Evolutionary conservation across 2,113 vertebrate genomes (phyloP).

Genomic region (Pituophis catenifer): DNA sequence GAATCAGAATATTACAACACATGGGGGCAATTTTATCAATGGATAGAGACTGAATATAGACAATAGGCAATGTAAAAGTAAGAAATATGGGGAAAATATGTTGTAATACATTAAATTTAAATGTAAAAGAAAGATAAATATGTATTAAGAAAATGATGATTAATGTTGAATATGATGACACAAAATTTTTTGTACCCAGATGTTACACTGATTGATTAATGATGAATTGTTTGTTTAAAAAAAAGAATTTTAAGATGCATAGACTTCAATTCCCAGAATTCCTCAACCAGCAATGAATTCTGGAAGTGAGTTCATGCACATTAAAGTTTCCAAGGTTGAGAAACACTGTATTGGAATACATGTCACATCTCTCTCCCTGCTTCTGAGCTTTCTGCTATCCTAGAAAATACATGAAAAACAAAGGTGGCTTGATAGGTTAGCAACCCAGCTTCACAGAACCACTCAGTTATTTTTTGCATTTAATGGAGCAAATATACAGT

Average conservation of each 20-base stretch:
- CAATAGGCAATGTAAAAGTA: too few species aligned
- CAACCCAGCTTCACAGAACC: not conserved
- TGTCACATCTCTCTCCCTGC: not conserved
- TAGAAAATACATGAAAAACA: not conserved
- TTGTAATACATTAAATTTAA: too few species aligned
- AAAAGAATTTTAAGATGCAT: not conserved
- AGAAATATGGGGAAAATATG: too few species aligned
- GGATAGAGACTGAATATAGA: too few species aligned
- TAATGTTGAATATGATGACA: too few species aligned
- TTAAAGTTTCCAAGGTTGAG: not conserved
- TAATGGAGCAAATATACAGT: not conserved
- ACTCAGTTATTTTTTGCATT: not conserved
- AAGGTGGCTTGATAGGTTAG: not conserved
- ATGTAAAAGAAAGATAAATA: too few species aligned
- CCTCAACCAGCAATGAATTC: not conserved
- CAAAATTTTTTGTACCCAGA: too few species aligned
- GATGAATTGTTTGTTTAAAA: too few species aligned
- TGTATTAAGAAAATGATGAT: too few species aligned
- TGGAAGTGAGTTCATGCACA: not conserved
- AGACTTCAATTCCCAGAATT: not conserved
- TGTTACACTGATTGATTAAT: too few species aligned
- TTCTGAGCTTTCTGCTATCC: not conserved
- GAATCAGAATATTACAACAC: too few species aligned
- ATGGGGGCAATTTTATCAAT: too few species aligned
- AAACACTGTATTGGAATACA: not conserved